phyloP scores from a whole-genome alignment of 1,140 invertebrate species.

The Meteorus sp. region DNA sequence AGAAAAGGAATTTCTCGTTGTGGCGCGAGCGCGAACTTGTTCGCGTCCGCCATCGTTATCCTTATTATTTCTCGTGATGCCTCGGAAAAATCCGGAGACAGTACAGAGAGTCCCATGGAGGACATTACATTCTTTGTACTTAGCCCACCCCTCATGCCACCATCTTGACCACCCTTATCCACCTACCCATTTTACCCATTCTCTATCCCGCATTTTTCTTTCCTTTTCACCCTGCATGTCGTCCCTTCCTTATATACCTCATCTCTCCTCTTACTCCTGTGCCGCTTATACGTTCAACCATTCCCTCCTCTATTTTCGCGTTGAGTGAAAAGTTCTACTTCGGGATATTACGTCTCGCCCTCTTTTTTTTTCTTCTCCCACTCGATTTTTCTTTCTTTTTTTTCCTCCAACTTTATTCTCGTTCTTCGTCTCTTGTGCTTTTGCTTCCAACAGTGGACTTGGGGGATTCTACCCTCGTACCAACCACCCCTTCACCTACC shows the following conservation, averaged over 20 bases:
- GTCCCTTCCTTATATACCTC: conserved; percentile 16
- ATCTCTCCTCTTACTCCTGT: conserved; percentile 1
- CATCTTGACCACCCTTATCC: conserved; percentile 16
- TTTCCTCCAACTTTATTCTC: no score
- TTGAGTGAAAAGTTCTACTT: conserved; percentile 60
- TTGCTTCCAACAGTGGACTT: conserved; percentile 1
- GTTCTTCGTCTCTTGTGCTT: no score
- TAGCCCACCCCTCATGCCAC: conserved; percentile 24
- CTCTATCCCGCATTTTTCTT: conserved; percentile 14
- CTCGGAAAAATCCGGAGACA: conserved; percentile 44
- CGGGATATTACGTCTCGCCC: conserved; percentile 54
- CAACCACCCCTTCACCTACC: conserved; percentile 19
- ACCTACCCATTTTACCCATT: conserved; percentile 23
- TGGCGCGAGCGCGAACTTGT: conserved; percentile 21
- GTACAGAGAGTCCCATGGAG: conserved; percentile 35
- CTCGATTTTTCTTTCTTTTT: no score
- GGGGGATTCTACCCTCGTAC: conserved; percentile 16
- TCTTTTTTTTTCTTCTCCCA: conserved; percentile 36
- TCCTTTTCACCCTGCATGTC: no score
- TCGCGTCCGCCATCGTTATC: conserved; percentile 36
- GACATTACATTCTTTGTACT: conserved; percentile 50
- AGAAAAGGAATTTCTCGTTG: conserved; percentile 24
- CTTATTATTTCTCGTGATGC: conserved; percentile 44
- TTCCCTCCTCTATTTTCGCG: conserved; percentile 44
- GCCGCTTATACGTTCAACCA: not conserved